Evolutionary conservation across 2,888 invertebrate species (phyloP).

Genomic region (Cephus pygmeus): DNA sequence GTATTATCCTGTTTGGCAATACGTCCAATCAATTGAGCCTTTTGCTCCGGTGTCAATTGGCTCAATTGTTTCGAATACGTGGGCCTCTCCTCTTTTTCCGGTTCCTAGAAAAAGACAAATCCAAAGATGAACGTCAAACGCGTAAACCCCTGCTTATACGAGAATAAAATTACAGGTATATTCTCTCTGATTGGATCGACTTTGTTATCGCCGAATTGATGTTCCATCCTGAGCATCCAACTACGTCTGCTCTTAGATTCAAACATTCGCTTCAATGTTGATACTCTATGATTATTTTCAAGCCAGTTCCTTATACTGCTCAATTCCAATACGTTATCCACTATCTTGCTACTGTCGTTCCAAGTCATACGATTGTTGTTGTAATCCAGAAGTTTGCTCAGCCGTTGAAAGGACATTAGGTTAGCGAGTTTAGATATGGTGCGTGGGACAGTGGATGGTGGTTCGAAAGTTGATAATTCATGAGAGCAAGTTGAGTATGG

Average conservation of each 20-base stretch:
- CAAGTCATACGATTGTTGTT: constrained; percentile 27
- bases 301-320: constrained; percentile 18
- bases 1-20: constrained; percentile 52
- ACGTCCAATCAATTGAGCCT: constrained; percentile 55
- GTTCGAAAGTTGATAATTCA: background rate
- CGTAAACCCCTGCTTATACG: background rate
- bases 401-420: constrained; percentile 13
- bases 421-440: constrained; percentile 18
- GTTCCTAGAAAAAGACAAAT: constrained; percentile 44
- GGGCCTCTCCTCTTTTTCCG: constrained; percentile 57
- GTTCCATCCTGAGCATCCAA: constrained; percentile 1
- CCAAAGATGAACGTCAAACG: background rate
- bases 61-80: constrained; percentile 54
- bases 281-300: constrained; percentile 16
- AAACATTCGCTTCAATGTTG: constrained; percentile 18
- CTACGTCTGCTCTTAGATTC: constrained; percentile 16
- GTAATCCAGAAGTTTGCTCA: constrained; percentile 23
- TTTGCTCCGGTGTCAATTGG: constrained; percentile 55
- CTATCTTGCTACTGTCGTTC: constrained; percentile 17
- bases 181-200: constrained; percentile 9
- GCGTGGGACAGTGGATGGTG: constrained; percentile 5
- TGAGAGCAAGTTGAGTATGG: constrained; percentile 7
- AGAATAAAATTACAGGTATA: constrained; percentile 13
- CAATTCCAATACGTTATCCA: constrained; percentile 13
- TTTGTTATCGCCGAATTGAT: constrained; percentile 13